These are phyloP conservation scores for Neotoxoptera formosana DNA, from an alignment of 1,140 invertebrate species.

Conservation along the genomic window DNA sequence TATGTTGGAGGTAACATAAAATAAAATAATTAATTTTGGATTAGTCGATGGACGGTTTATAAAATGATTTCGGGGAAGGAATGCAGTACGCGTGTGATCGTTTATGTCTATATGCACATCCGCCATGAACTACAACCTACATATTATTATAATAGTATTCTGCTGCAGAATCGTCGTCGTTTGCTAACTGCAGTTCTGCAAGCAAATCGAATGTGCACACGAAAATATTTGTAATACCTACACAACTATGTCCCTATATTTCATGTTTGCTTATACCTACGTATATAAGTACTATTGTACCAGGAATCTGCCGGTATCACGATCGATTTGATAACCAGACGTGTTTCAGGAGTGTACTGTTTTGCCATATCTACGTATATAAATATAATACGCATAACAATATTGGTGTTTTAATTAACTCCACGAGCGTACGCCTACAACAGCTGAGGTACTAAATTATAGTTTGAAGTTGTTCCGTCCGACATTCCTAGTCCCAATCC, in stretches of 20 bases:
- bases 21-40: background rate
- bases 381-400: background rate
- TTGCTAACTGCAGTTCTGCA: background rate
- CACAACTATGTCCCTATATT: no score
- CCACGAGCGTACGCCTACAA: background rate
- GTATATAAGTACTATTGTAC: background rate
- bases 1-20: background rate
- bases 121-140: background rate
- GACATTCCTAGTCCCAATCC: background rate
- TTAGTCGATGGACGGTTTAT: background rate
- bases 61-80: background rate
- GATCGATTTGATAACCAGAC: background rate
- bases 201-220: background rate
- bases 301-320: background rate
- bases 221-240: no score
- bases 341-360: background rate
- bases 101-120: no score
- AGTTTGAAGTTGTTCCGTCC: background rate
- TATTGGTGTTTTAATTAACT: background rate
- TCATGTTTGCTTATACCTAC: no score
- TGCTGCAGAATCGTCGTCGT: accelerated
- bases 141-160: no score
- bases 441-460: background rate
- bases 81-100: background rate
- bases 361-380: background rate